These are phyloP conservation scores for Glaucidium brasilianum DNA, from an alignment of 2,113 vertebrate genomes.

Conservation along the genomic window DNA sequence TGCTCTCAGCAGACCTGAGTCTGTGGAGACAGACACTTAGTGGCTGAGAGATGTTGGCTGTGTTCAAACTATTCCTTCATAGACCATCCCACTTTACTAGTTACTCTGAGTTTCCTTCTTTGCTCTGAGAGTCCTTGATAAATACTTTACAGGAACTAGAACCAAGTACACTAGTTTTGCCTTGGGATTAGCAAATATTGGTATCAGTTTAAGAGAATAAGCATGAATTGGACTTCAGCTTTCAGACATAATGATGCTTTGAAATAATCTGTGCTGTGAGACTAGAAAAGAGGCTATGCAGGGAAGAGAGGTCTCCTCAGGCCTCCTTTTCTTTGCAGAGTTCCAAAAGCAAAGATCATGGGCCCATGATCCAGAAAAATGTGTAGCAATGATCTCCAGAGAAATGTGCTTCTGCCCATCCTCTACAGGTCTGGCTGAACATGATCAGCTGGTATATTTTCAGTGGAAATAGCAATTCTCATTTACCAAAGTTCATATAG, in stretches of 20 bases:
- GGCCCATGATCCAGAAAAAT: background rate
- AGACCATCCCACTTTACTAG: accelerated
- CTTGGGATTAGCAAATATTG: background rate
- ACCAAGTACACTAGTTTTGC: background rate
- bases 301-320: background rate
- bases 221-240: background rate
- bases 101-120: background rate
- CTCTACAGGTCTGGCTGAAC: background rate
- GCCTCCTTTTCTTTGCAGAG: background rate
- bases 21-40: background rate
- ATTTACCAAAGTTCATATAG: background rate
- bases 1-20: background rate
- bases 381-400: background rate
- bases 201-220: background rate
- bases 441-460: background rate
- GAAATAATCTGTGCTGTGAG: background rate
- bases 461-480: background rate
- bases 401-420: background rate
- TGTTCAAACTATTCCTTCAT: background rate
- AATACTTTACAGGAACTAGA: background rate
- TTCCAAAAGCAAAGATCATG: background rate
- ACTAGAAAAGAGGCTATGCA: background rate
- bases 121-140: background rate
- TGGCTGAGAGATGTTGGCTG: background rate
- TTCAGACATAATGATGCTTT: background rate